Evolutionary conservation across 1,140 invertebrate genomes (phyloP).

Genomic region (Drosophila ananassae): DNA sequence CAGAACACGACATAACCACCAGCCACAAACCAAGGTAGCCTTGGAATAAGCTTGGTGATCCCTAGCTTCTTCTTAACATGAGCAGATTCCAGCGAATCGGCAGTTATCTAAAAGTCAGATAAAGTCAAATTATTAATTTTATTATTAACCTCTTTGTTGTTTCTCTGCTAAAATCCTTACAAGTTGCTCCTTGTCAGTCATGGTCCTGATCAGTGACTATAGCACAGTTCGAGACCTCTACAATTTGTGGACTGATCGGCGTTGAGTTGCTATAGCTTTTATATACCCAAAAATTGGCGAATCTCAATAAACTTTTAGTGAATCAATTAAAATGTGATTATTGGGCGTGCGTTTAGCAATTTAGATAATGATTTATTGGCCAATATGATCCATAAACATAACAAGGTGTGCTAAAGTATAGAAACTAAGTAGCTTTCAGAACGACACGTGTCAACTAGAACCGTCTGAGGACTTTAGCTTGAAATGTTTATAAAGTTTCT

Average conservation of each 20-base stretch:
- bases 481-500: no score
- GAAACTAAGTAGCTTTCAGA: not conserved
- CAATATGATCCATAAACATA: conserved; percentile 9
- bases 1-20: conserved; percentile 60
- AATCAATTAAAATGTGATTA: conserved; percentile 13
- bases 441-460: not conserved
- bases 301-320: conserved; percentile 5
- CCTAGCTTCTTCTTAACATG: not conserved
- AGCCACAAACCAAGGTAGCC: conserved; percentile 41
- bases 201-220: conserved; percentile 8
- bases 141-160: not conserved
- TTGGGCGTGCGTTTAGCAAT: conserved; percentile 1
- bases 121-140: not conserved
- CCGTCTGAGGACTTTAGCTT: no score
- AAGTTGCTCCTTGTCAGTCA: conserved; percentile 37
- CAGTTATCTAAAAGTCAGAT: conserved; percentile 11
- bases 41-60: not conserved
- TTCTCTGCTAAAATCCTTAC: conserved; percentile 8
- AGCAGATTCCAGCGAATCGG: conserved; percentile 15
- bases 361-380: conserved; percentile 21
- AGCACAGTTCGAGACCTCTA: conserved; percentile 1
- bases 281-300: conserved; percentile 12
- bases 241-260: not conserved
- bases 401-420: conserved; percentile 2
- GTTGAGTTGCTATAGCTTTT: conserved; percentile 3